Conservation (phyloP, 2,888 invertebrate species). For the Xanthorhoe spadicearia region DNA sequence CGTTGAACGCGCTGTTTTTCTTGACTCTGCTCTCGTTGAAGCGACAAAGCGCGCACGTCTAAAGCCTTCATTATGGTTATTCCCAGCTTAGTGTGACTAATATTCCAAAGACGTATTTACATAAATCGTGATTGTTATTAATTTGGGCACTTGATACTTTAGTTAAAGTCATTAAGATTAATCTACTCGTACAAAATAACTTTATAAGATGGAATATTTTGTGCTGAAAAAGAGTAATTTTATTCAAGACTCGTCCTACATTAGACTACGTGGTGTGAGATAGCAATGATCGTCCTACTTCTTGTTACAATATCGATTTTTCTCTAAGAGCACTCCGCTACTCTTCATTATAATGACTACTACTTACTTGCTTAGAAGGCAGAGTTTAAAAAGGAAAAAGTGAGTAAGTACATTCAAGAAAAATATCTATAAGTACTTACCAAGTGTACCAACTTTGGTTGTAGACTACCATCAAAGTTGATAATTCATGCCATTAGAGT, state of each 20-base stretch:
- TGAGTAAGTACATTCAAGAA: too few relatives aligned
- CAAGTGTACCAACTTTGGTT: too few relatives aligned
- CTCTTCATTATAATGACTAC: neutral
- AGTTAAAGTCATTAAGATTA: slow-evolving; percentile 25
- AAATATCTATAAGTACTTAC: too few relatives aligned
- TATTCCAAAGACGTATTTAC: slow-evolving; percentile 43
- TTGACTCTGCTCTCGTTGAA: neutral
- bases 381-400: neutral
- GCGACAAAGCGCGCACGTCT: neutral
- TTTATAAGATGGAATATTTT: slow-evolving; percentile 5
- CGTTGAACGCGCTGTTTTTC: neutral
- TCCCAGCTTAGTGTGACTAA: slow-evolving; percentile 42
- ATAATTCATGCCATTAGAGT: neutral
- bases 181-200: slow-evolving; percentile 10
- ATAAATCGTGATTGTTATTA: slow-evolving; percentile 45
- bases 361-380: too few relatives aligned
- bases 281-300: slow-evolving; percentile 1
- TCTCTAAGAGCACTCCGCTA: neutral
- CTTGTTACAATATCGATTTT: neutral
- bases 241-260: slow-evolving; percentile 14
- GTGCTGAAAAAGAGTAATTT: slow-evolving; percentile 10
- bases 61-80: slow-evolving; percentile 40
- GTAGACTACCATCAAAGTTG: neutral
- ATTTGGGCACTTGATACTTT: slow-evolving; percentile 29
- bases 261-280: slow-evolving; percentile 8